Conservation (phyloP, 1,140 invertebrate genomes). For the Drosophila gunungcola region DNA sequence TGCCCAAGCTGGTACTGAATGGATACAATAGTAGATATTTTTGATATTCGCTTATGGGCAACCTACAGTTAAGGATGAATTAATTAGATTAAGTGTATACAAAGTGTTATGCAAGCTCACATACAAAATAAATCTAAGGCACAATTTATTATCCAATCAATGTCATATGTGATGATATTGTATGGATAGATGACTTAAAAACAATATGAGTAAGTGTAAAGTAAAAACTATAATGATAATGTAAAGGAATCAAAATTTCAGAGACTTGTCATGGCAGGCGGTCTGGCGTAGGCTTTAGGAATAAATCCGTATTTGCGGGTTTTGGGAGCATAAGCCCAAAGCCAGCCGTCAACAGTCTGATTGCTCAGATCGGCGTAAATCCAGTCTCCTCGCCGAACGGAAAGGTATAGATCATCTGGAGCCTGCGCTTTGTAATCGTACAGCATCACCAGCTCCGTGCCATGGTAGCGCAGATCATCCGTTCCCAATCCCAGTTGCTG, state of each 20-base stretch:
- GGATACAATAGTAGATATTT: conserved; percentile 28
- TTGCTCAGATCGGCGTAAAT: conserved; percentile 97
- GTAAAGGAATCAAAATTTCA: conserved; percentile 11
- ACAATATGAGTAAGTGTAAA: background rate
- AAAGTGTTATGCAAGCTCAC: conserved; percentile 43
- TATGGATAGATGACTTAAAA: background rate
- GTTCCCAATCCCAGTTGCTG: conserved; percentile 83
- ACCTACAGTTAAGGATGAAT: conserved; percentile 19
- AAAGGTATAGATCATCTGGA: conserved; percentile 95
- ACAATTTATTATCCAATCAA: background rate
- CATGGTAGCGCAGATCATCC: conserved; percentile 90
- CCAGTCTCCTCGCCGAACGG: conserved; percentile 95
- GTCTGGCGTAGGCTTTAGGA: conserved; percentile 96
- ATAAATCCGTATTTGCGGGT: conserved; percentile 97
- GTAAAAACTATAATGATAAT: conserved; percentile 1
- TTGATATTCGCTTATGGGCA: conserved; percentile 42
- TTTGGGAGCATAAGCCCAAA: conserved; percentile 97
- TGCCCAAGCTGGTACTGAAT: conserved; percentile 28
- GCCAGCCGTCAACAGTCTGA: conserved; percentile 97
- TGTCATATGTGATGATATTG: too few species aligned
- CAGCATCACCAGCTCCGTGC: conserved; percentile 96
- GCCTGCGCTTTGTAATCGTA: conserved; percentile 98
- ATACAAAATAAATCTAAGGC: conserved; percentile 22
- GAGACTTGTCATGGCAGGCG: conserved; percentile 95
- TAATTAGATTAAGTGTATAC: conserved; percentile 47